Base-by-base conservation (phyloP, 2,888 invertebrate species). In the Drosophila affinis region DNA sequence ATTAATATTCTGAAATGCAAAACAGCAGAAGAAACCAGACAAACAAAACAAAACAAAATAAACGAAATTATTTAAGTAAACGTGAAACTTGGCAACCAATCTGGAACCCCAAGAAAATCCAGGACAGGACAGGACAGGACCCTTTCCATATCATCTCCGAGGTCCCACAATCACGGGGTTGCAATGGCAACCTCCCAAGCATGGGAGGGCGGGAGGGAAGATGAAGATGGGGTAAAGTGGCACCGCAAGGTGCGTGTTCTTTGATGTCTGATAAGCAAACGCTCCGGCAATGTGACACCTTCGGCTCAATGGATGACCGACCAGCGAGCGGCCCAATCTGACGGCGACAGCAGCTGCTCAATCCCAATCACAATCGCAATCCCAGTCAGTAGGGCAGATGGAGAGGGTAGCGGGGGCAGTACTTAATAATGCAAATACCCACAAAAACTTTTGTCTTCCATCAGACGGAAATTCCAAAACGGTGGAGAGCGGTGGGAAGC, bases 341-440 rank as follows among this genome's bases (percentile, higher is more conserved):
- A 21, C 21, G 21, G 21, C 24, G 32, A 32, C 32, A 7, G 39
- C 39, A 39, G 5, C 39, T 14, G 39, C 12, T 14, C 27, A 27
- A 27, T 27, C 27, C 24, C 24, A 24, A 24, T 24, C 24, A 4
- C 24, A 24, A 5, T 24, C 24, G 3, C 24, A 24, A 24, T 24
- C 24, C 24, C 24, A 24, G 24, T 24, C 24, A 5, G 24, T 24
- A 5, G 6, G 24, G 24, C 1, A 24, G 24, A 5, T 4, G 29
- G 9, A 29, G 29, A 7, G 49, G 49, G 57, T 24, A 24, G 21
- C n/a, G 51, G 18, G 17, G 27, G 46, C 45, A 29, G 49, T 67
- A 67, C 70, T 67, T 67, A 70, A 67, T 67, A 84, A 78, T 78
- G 82, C 74, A 81, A 87, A 87, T 84, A 87, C 70, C 79, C 71